Conservation (phyloP, 1,140 invertebrate genomes). For the Heliconius eleuchia region DNA sequence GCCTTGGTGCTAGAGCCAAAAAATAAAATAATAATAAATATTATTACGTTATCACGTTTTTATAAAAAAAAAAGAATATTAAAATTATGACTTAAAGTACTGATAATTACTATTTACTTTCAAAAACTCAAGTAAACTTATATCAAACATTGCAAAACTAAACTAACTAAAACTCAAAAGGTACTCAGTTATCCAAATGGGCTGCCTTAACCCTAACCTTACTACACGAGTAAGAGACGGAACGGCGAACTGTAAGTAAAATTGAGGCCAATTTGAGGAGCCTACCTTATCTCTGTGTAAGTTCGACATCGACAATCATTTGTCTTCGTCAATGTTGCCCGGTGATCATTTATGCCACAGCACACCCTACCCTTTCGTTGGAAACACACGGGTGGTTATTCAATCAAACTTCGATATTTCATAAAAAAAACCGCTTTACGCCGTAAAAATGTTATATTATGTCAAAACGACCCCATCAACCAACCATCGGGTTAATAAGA, state of each 20-base stretch:
- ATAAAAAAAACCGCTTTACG: no score
- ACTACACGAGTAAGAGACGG: constrained; percentile 46
- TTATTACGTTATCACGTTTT: no score
- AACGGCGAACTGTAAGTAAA: constrained; percentile 69
- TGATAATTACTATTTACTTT: background rate
- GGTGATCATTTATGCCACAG: constrained; percentile 80
- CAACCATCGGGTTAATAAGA: no score
- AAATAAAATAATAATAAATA: no score
- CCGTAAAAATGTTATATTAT: no score
- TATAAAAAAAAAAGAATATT: no score
- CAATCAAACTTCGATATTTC: constrained; percentile 18
- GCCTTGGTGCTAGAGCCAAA: no score
- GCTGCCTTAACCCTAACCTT: constrained; percentile 44
- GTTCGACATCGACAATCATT: constrained; percentile 75
- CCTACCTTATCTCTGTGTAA: constrained; percentile 78
- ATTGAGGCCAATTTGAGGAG: constrained; percentile 75
- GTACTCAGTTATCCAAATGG: background rate
- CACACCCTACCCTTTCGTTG: constrained; percentile 76
- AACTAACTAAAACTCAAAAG: constrained; percentile 1
- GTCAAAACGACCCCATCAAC: no score
- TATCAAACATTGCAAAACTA: background rate
- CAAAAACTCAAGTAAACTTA: background rate
- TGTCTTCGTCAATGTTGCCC: constrained; percentile 77
- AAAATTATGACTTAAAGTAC: no score
- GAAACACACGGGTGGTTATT: constrained; percentile 49